These are phyloP conservation scores for Tychaedon coryphoeus DNA, from an alignment of 2,113 vertebrate genomes.

Conservation along the genomic window DNA sequence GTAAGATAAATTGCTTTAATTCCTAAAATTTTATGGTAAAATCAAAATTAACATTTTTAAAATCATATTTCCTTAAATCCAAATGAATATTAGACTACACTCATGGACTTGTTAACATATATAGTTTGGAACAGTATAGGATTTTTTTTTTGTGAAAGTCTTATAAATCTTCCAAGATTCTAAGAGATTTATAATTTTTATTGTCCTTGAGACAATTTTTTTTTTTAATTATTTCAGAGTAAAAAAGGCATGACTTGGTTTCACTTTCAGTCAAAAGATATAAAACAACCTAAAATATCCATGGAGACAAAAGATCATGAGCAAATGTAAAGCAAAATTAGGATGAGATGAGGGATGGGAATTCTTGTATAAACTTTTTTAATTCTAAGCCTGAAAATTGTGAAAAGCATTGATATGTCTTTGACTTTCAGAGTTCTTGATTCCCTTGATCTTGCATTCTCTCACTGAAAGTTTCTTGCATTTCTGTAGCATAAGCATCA, in stretches of 20 bases:
- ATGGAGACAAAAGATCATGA: neutral
- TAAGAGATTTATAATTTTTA: neutral
- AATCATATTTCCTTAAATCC: neutral
- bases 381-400: neutral
- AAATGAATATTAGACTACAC: neutral
- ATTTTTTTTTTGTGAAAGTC: neutral
- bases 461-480: neutral
- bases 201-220: neutral
- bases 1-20: neutral
- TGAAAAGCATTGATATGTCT: neutral
- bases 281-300: neutral
- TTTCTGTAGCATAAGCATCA: neutral
- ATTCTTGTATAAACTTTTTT: neutral
- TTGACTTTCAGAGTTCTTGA: neutral
- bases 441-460: conserved; percentile 4
- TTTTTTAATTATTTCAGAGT: neutral
- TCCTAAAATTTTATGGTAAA: neutral
- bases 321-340: neutral
- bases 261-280: neutral
- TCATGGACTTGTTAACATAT: neutral
- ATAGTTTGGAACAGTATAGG: neutral
- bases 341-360: neutral
- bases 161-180: neutral
- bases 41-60: neutral
- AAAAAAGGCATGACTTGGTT: neutral